phyloP scores from a whole-genome alignment of 2,888 invertebrate species.

The Lordiphosa andalusiaca region DNA sequence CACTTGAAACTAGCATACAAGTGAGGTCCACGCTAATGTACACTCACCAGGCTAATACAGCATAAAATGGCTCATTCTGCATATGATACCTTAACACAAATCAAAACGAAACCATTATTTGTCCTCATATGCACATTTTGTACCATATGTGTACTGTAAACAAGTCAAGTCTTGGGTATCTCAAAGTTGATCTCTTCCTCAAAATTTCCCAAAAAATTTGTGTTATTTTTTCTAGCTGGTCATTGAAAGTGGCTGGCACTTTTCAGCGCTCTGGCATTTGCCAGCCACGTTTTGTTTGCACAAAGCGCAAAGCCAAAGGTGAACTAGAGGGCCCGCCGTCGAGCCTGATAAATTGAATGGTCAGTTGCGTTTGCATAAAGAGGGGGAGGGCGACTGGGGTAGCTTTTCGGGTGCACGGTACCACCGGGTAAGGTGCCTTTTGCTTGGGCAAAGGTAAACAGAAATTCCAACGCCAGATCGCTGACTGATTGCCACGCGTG shows the following conservation, averaged over 20 bases:
- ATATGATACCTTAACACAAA: too few species aligned
- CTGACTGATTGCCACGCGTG: constrained; percentile 32
- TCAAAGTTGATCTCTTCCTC: background rate
- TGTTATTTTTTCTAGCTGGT: constrained; percentile 11
- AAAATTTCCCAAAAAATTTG: background rate
- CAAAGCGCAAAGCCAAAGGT: constrained; percentile 44
- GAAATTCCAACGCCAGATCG: constrained; percentile 38
- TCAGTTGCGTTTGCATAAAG: constrained; percentile 65
- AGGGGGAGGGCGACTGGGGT: constrained; percentile 5
- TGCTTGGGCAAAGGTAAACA: constrained; percentile 39
- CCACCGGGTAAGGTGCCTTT: constrained; percentile 12
- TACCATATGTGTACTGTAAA: too few species aligned
- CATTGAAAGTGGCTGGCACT: constrained; percentile 51
- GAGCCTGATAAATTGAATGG: constrained; percentile 73
- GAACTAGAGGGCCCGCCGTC: constrained; percentile 34
- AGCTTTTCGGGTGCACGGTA: background rate
- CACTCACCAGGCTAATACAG: too few species aligned
- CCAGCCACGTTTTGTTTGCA: constrained; percentile 58
- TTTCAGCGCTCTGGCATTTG: constrained; percentile 40
- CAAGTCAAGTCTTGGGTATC: background rate
- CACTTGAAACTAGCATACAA: too few species aligned
- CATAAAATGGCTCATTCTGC: too few species aligned
- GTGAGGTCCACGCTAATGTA: too few species aligned
- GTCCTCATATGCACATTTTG: too few species aligned
- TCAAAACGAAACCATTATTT: too few species aligned